Conservation (phyloP, 2,113 vertebrate species). For the Scomber japonicus region DNA sequence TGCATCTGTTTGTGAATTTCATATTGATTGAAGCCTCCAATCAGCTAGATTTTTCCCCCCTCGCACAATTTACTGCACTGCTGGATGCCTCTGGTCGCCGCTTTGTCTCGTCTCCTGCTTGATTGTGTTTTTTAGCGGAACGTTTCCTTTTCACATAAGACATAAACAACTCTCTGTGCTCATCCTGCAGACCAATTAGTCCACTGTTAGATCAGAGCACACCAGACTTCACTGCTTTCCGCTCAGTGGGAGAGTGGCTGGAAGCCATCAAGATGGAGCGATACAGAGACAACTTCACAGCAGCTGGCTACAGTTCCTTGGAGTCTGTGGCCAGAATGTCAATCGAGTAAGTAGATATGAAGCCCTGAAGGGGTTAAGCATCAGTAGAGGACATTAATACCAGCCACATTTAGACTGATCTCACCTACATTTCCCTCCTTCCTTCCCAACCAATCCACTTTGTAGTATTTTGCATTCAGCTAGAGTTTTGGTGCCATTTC, state of each 20-base stretch:
- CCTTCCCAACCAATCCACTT: background rate
- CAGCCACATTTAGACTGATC: conserved; percentile 13
- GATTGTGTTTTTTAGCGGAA: conserved; percentile 59
- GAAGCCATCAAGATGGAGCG: conserved; percentile 99
- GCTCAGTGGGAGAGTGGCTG: conserved; percentile 98
- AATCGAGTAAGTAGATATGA: conserved; percentile 92
- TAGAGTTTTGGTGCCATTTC: background rate
- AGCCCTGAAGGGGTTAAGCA: conserved; percentile 23
- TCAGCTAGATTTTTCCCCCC: conserved; percentile 18
- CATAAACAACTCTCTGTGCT: conserved; percentile 76
- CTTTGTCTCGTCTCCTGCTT: conserved; percentile 48
- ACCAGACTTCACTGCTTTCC: conserved; percentile 96
- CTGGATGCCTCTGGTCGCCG: conserved; percentile 49
- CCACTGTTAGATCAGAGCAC: conserved; percentile 98
- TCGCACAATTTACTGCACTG: conserved; percentile 53
- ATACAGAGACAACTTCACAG: conserved; percentile 99
- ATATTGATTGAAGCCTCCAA: conserved; percentile 58
- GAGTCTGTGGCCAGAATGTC: conserved; percentile 99
- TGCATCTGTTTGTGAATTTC: conserved; percentile 55
- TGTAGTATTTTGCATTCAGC: background rate
- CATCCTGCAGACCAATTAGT: conserved; percentile 92
- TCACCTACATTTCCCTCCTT: conserved; percentile 1
- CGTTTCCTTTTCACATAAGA: conserved; percentile 61
- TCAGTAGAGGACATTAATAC: conserved; percentile 42
- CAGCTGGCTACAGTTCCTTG: conserved; percentile 96